Base-by-base conservation (phyloP, 2,797 vertebrate species). In the Martes flavigula region DNA sequence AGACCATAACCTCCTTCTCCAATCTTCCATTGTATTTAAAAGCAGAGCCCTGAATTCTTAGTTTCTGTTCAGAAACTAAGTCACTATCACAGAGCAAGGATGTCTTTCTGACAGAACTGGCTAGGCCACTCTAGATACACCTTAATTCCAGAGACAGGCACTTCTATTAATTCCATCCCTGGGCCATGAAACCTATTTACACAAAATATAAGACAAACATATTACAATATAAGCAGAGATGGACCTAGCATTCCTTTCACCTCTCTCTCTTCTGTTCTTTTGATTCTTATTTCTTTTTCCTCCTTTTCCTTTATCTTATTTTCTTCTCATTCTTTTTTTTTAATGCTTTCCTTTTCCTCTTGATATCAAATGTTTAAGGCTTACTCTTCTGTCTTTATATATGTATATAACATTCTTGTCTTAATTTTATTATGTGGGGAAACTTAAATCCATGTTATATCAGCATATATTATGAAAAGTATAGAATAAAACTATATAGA, bases 281-380 rank as follows among this genome's bases (percentile, higher is more conserved):
- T 66, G 23, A 40, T 48, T 48, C 73, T 58, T 78, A 11, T 82
- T 54, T 85, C 12, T 78, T 66, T 85, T 96, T 64, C 13, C 3
- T 78, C 72, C 62, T 79, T 87, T 94, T 32, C 23, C 25, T 51
- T 94, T 86, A 83, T 32, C 54, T 92, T 68, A 27, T 95, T 96
- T 38, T 56, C 48, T 35, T 62, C 51, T 54, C 51, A 54, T 54
- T 51, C 48, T 51, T 60, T 64, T 82, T 82, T 73, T 51, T 79
- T 51, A 86, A 91, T 64, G 13, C 51, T 81, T 91, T 91, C 60
- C 60, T 91, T 93, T 91, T 48, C 62, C 66, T 91, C 30, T 83
- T 83, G 70, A 95, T 95, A 94, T 91, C 68, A 91, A 83, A 79
- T 66, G 21, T 66, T 62, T 88, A 75, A 77, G 70, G 23, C 25